These are phyloP conservation scores for Tragelaphus oryx DNA, from an alignment of 2,797 vertebrate genomes.

Conservation along the genomic window DNA sequence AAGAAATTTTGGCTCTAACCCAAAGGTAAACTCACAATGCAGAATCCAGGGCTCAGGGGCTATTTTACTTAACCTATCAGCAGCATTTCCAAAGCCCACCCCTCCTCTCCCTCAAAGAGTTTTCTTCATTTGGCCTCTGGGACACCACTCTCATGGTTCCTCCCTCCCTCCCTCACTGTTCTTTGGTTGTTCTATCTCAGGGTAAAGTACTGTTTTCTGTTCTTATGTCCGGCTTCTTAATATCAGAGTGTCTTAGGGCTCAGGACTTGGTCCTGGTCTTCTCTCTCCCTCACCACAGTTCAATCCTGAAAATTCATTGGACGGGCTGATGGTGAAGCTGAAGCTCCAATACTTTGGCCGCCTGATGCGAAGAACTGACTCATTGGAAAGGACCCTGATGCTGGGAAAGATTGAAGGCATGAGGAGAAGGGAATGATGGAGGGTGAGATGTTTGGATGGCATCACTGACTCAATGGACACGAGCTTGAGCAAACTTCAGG, in stretches of 20 bases:
- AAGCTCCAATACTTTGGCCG: neutral
- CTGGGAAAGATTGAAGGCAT: neutral
- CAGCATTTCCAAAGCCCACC: neutral
- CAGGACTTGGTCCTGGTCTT: neutral
- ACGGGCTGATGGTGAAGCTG: neutral
- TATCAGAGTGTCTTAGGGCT: neutral
- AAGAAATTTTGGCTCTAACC: neutral
- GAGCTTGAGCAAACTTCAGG: neutral
- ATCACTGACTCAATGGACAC: neutral
- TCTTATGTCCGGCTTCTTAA: neutral
- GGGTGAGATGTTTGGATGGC: neutral
- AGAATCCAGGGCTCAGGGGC: neutral
- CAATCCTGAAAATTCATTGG: neutral
- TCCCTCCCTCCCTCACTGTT: neutral
- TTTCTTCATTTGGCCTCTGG: neutral
- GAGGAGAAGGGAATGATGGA: neutral
- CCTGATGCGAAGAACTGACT: neutral
- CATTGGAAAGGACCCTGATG: neutral
- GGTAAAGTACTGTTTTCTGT: neutral
- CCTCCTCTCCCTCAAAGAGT: neutral
- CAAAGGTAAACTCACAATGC: neutral
- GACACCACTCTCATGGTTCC: neutral
- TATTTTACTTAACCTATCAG: neutral
- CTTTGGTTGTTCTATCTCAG: neutral
- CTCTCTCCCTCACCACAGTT: neutral